phyloP scores from a whole-genome alignment of 2,888 invertebrate species.

The Watsonalla binaria region DNA sequence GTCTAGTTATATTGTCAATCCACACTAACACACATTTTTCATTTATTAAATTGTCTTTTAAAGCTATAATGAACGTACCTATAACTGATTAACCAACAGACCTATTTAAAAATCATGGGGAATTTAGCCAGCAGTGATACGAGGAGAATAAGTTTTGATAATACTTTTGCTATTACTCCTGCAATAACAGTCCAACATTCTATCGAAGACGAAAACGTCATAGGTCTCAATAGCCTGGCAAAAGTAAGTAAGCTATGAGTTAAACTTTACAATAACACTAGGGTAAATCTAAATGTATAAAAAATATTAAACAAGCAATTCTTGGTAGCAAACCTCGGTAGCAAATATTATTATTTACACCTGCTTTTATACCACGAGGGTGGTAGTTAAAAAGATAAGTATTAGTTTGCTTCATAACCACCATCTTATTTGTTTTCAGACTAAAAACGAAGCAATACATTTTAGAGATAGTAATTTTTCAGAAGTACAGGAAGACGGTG shows the following conservation, averaged over 20 bases:
- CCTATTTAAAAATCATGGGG: conserved; percentile 47
- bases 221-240: conserved; percentile 38
- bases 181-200: conserved; percentile 46
- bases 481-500: conserved; percentile 34
- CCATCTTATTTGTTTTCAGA: conserved; percentile 27
- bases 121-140: conserved; percentile 51
- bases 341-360: too few relatives aligned
- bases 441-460: conserved; percentile 30
- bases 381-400: too few relatives aligned
- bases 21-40: too few relatives aligned
- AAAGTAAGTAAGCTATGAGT: conserved; percentile 31
- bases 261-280: neutral
- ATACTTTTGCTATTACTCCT: conserved; percentile 49
- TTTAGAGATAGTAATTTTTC: conserved; percentile 30
- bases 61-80: neutral
- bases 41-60: neutral
- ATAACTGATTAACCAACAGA: conserved; percentile 2
- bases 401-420: neutral
- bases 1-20: too few relatives aligned
- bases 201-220: conserved; percentile 40
- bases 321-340: too few relatives aligned
- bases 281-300: neutral
- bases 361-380: too few relatives aligned
- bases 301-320: too few relatives aligned
- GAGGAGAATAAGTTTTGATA: conserved; percentile 65